Base-by-base conservation (phyloP, 2,888 invertebrate species). In the Yponomeuta plumbellus region DNA sequence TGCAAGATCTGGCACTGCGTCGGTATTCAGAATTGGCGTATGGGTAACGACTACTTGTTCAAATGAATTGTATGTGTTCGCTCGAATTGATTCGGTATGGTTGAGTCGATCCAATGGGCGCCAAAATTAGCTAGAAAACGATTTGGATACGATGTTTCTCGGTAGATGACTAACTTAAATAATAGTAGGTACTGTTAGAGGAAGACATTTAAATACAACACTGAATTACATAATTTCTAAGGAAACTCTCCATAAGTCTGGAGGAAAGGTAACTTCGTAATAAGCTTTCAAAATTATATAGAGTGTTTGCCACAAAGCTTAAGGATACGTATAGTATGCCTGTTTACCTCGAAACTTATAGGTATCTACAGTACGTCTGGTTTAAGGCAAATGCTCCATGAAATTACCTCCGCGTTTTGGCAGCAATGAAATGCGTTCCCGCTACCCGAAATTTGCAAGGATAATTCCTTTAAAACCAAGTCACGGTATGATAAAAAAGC, bases 371-470 rank as follows among this genome's bases (percentile, higher is more conserved):
- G 76, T 81, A 80, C 80, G 81, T 80, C 77, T 79, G 81, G 79
- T 78, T 80, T 71, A 78, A 75, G 75, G 81, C 81, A 83, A 86
- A 86, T 85, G 85, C 84, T 78, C 84, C 86, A 83, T 86, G 84
- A 85, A 86, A 86, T 86, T 85, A 85, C 84, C 80, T 80, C 77
- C 79, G 80, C 80, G 77, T 83, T 84, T 84, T 80, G 80, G 78
- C 76, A 78, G 78, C 80, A 78, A 79, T 79, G 76, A 81, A 80
- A 80, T 80, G 78, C 77, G 76, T 77, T 79, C 73, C 74, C 75
- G 77, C 77, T 73, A 75, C 76, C 79, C 81, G 68, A 81, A 52
- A 80, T 80, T 80, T 75, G 61, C 74, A 70, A 74, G 75, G 73
- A 78, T 81, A 81, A n/a, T n/a, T 80, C 75, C 76, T 74, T 68